Evolutionary conservation across 1,140 invertebrate species (phyloP).

Genomic region (Saccostrea echinata): DNA sequence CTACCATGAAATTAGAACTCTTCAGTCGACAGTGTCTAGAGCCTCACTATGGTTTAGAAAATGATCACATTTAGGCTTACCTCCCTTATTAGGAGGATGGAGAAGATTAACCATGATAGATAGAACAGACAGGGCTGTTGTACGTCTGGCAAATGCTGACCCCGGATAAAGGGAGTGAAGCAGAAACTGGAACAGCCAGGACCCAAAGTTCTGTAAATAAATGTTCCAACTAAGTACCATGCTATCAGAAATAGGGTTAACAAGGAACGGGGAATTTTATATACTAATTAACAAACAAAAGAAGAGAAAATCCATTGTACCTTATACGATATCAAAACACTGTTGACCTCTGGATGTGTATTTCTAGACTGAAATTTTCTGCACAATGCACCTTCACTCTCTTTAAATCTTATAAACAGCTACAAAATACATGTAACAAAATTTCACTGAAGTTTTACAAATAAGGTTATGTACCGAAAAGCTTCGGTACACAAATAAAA

Average conservation of each 20-base stretch:
- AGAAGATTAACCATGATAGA: conserved; percentile 63
- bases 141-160: conserved; percentile 86
- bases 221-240: not conserved
- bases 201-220: conserved; percentile 78
- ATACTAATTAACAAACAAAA: too few relatives aligned
- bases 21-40: too few relatives aligned
- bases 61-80: not conserved
- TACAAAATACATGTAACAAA: not conserved
- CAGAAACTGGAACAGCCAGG: conserved; percentile 81
- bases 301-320: not conserved
- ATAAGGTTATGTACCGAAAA: not conserved
- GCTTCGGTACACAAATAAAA: too few relatives aligned
- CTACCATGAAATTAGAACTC: too few relatives aligned
- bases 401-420: conserved; percentile 31
- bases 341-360: not conserved
- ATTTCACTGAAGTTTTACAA: not conserved
- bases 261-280: too few relatives aligned
- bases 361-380: not conserved
- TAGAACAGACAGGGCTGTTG: conserved; percentile 84
- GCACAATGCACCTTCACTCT: conserved; percentile 15
- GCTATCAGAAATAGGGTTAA: too few relatives aligned
- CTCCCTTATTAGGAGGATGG: not conserved
- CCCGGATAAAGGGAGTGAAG: conserved; percentile 84
- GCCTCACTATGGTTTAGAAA: too few relatives aligned
- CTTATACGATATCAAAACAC: not conserved